Evolutionary conservation across 2,113 vertebrate genomes (phyloP).

Genomic region (Microcebus griseorufus): DNA sequence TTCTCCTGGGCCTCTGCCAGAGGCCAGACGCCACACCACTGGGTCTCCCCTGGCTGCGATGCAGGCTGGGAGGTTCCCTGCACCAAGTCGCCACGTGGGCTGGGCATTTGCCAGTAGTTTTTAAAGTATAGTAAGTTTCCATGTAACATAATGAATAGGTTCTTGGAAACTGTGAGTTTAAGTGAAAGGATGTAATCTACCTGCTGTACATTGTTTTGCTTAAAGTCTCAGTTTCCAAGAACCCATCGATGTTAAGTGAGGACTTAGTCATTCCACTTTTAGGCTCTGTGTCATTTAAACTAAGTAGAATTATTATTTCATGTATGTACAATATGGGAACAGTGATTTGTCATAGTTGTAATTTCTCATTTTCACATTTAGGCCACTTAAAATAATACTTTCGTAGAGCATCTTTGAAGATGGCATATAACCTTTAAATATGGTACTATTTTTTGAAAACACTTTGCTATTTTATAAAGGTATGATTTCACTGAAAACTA

Average conservation of each 20-base stretch:
- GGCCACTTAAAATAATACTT: neutral
- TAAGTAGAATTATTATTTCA: slow-evolving; percentile 21
- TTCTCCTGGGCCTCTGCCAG: too few species aligned
- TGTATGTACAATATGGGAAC: neutral
- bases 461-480: neutral
- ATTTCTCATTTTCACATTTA: slow-evolving; percentile 13
- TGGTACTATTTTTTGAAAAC: neutral
- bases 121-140: neutral
- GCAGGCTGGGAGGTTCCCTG: too few species aligned
- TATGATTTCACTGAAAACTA: slow-evolving; percentile 37
- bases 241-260: neutral
- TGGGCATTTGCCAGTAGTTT: neutral
- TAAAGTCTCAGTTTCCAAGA: neutral
- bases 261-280: neutral
- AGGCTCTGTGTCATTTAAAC: slow-evolving; percentile 1
- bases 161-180: neutral
- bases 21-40: too few species aligned
- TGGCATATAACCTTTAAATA: slow-evolving; percentile 4
- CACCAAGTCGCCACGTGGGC: too few species aligned
- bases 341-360: slow-evolving; percentile 1
- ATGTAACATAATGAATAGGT: neutral
- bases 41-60: too few species aligned
- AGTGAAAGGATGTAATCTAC: neutral
- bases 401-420: slow-evolving; percentile 22
- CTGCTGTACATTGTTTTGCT: neutral